Conservation (phyloP, 2,113 vertebrate species). For the Rhea americana region DNA sequence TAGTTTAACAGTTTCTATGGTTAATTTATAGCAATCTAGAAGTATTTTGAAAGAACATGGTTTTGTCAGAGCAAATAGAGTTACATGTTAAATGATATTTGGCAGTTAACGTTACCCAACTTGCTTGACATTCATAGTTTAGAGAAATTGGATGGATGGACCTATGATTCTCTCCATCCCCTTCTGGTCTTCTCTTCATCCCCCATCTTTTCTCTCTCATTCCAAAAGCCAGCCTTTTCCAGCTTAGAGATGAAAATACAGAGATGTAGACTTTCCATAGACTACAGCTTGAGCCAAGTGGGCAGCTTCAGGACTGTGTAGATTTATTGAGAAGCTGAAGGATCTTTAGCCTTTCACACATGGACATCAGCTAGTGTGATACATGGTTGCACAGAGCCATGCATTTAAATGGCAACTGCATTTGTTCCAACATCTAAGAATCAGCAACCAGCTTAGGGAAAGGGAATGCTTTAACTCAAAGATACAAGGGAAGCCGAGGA, state of each 20-base stretch:
- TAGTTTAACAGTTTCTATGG: constrained; percentile 60
- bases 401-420: background rate
- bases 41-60: constrained; percentile 39
- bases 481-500: background rate
- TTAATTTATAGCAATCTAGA: constrained; percentile 60
- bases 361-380: background rate
- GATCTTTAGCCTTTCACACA: background rate
- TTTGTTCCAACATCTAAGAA: background rate
- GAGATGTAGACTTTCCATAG: background rate
- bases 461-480: background rate
- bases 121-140: constrained; percentile 18
- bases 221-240: background rate
- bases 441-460: background rate
- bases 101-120: constrained; percentile 1
- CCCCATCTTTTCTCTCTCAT: background rate
- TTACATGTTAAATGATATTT: constrained; percentile 9
- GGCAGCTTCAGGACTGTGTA: background rate
- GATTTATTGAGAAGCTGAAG: background rate
- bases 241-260: background rate
- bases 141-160: background rate
- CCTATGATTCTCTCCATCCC: background rate
- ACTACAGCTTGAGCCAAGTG: background rate
- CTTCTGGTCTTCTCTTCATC: background rate
- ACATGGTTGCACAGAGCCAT: background rate
- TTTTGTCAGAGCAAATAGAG: constrained; percentile 54